These are phyloP conservation scores for Zaprionus inermis DNA, from an alignment of 1,140 invertebrate genomes.

Conservation along the genomic window DNA sequence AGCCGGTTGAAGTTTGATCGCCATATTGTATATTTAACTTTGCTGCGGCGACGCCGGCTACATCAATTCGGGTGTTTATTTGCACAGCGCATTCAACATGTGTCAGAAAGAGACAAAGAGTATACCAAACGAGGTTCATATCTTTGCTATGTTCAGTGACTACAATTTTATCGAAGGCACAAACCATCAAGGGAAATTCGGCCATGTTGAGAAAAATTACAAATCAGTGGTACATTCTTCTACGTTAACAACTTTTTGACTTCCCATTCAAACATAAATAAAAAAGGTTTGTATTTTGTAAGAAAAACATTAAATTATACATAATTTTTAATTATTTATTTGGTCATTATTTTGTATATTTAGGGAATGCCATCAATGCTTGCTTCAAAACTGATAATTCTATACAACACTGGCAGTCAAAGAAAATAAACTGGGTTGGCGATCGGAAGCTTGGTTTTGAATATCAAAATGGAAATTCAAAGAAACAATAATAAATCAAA, in stretches of 20 bases:
- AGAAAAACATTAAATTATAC: background rate
- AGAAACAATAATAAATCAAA: conserved; percentile 4
- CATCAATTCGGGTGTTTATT: background rate
- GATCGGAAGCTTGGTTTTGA: background rate
- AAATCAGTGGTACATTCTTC: background rate
- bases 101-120: conserved; percentile 32
- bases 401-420: background rate
- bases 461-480: conserved; percentile 23
- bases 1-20: conserved; percentile 62
- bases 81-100: conserved; percentile 27
- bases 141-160: background rate
- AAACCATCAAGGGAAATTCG: background rate
- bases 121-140: background rate
- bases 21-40: conserved; percentile 43
- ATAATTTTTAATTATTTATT: background rate
- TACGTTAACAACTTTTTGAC: background rate
- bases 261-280: background rate
- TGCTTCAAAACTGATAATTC: background rate
- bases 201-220: background rate
- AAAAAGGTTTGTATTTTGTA: background rate
- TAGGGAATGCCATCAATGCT: background rate
- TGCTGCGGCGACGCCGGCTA: conserved; percentile 11
- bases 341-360: background rate
- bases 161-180: background rate
- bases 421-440: background rate